phyloP scores from a whole-genome alignment of 2,888 invertebrate species.

The Volucella bombylans region DNA sequence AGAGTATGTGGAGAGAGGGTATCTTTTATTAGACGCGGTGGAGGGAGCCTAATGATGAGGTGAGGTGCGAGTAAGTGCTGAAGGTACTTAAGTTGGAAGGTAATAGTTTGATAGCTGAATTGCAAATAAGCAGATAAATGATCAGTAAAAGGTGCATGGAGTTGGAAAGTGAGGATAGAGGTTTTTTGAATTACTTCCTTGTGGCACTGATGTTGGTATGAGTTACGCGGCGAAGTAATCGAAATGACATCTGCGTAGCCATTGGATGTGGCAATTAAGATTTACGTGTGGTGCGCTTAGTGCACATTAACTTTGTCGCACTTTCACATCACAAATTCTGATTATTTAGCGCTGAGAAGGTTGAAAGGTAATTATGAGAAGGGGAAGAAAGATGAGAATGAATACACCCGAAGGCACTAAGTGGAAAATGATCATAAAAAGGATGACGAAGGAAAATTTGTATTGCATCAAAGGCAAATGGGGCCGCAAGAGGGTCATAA shows the following conservation, averaged over 20 bases:
- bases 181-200: not conserved
- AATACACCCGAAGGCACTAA: too few species aligned
- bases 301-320: not conserved
- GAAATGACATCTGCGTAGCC: slow-evolving; percentile 7
- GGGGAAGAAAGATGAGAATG: too few species aligned
- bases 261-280: not conserved
- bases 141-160: slow-evolving; percentile 3
- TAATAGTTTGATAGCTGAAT: slow-evolving; percentile 22
- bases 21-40: slow-evolving; percentile 57
- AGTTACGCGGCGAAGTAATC: not conserved
- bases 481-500: too few species aligned
- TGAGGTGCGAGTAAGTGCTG: slow-evolving; percentile 22
- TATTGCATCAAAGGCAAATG: too few species aligned
- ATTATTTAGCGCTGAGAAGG: not conserved
- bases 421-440: too few species aligned
- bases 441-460: too few species aligned
- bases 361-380: too few species aligned
- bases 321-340: slow-evolving; percentile 3
- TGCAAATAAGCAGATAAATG: slow-evolving; percentile 28
- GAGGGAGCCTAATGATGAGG: slow-evolving; percentile 43
- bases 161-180: not conserved
- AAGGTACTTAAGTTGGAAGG: slow-evolving; percentile 22
- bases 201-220: slow-evolving; percentile 17
- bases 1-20: not conserved
- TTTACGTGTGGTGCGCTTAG: not conserved